phyloP scores from a whole-genome alignment of 2,888 invertebrate genomes.

The Harpalus rubripes region DNA sequence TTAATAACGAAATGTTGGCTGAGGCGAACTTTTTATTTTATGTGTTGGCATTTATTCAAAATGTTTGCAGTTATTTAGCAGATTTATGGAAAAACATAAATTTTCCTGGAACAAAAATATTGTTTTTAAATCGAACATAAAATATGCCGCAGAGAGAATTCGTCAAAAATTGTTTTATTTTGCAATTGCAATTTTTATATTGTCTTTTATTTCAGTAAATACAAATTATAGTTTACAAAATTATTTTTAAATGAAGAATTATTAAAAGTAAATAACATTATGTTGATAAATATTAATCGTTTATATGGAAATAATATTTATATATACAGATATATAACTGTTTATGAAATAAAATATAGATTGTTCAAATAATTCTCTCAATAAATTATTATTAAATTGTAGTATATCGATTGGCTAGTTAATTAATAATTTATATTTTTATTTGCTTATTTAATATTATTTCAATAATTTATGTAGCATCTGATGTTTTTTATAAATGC shows the following conservation, averaged over 20 bases:
- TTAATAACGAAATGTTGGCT: conserved; percentile 13
- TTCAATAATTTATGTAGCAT: conserved; percentile 22
- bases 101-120: conserved; percentile 6
- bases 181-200: background rate
- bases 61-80: background rate
- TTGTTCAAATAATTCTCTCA: background rate
- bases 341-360: conserved; percentile 1
- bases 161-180: background rate
- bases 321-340: background rate
- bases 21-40: conserved; percentile 21
- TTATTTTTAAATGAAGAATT: background rate
- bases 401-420: conserved; percentile 17
- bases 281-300: background rate
- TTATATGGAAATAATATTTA: too few species aligned
- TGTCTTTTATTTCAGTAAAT: background rate
- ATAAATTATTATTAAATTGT: conserved; percentile 17
- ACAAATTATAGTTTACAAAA: too few species aligned
- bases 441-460: conserved; percentile 28
- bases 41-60: conserved; percentile 24
- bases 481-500: conserved; percentile 37
- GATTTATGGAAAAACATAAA: conserved; percentile 20
- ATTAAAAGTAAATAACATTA: background rate
- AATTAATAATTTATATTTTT: conserved; percentile 32
- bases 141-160: background rate
- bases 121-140: conserved; percentile 9